A percentile compares a stretch with the other conserved stretches of the same genome.
Conservation (phyloP, 2,888 invertebrate species). For the Acrobasis consociella region DNA sequence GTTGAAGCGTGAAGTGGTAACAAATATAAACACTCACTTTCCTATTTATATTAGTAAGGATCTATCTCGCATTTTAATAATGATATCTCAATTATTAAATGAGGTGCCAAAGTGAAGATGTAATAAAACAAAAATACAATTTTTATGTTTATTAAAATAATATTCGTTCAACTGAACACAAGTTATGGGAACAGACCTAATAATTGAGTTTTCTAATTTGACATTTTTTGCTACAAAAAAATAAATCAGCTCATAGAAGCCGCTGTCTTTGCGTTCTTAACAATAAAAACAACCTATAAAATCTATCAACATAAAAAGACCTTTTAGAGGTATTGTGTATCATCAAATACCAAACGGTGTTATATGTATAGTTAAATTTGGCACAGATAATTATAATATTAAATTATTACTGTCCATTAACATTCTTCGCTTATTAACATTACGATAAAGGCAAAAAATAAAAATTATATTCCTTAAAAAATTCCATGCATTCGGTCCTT, state of each 20-base stretch:
- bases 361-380: constrained; percentile 65
- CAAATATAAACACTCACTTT: too few species aligned
- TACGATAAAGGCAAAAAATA: background rate
- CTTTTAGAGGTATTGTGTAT: constrained; percentile 59
- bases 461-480: background rate
- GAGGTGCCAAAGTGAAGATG: background rate
- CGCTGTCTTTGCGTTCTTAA: constrained; percentile 75
- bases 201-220: constrained; percentile 78
- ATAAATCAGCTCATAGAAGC: constrained; percentile 56
- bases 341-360: constrained; percentile 37
- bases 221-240: constrained; percentile 69
- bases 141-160: constrained; percentile 82
- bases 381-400: constrained; percentile 62
- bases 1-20: too few species aligned
- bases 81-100: too few species aligned
- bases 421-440: constrained; percentile 15
- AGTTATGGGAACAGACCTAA: constrained; percentile 78
- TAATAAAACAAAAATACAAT: constrained; percentile 59
- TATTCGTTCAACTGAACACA: constrained; percentile 82
- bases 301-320: constrained; percentile 77
- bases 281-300: constrained; percentile 82
- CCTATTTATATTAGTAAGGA: too few species aligned
- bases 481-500: background rate
- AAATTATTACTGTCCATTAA: constrained; percentile 49
- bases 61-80: too few species aligned